Base-by-base conservation (phyloP, 2,113 vertebrate genomes). In the Seriola quinqueradiata region DNA sequence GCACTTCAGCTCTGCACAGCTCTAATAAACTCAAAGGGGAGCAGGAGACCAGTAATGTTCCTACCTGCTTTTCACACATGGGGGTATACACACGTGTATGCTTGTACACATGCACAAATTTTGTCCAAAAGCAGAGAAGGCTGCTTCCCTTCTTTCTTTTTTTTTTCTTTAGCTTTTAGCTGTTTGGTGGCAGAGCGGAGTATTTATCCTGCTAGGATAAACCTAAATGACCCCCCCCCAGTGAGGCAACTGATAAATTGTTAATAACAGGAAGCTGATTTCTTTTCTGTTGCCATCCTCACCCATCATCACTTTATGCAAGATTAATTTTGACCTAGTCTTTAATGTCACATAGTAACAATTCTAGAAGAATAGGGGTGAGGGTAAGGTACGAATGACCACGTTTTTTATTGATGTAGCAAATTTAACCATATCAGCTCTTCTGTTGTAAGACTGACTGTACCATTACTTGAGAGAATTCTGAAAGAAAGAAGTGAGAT, bases 401-500 rank as follows among this genome's bases (percentile, higher is more conserved):
- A 13, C n/a, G 85, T 66, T 81, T 84, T 86, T 91, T 92, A 87
- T 85, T 82, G 14, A 89, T 60, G 40, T 70, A 79, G 40, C 71
- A 83, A 89, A 92, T 54, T 85, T 85, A 87, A 23, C 34, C 67
- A 72, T 23, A 78, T 70, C 17, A 74, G 87, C 88, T 92, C 71
- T 79, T 84, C 79, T 83, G 79, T 60, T 82, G 93, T 96, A 9
- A 21, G 17, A 52, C 19, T 52, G 19, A 21, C 46, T 50, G 46
- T 50, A 17, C 16, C 5, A 50, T 50, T 16, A 19, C 16, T 50
- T 50, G 1, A 50, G 4, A 50, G 14, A 19, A 84, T 28, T 28
- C 28, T 28, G 28, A 28, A 28, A 28, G 28, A 28, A 91, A 95
- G 92, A 85, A 65, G 89, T 79, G 87, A 1, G 87, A 83, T 79